Base-by-base conservation (phyloP, 1,140 invertebrate genomes). In the Venustaconcha ellipsiformis region DNA sequence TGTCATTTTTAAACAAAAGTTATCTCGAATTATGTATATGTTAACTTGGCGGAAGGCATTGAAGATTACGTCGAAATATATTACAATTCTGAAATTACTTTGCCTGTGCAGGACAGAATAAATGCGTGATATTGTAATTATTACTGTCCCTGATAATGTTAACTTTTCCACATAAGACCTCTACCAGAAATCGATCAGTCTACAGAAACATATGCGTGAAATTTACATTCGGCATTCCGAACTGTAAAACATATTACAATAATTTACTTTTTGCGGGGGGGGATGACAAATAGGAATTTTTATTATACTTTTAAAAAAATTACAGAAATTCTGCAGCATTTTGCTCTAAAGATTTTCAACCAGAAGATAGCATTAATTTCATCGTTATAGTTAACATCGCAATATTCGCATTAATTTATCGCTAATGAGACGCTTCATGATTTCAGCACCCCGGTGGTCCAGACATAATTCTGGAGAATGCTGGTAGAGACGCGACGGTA, bases 381-480 rank as follows among this genome's bases (percentile, higher is more conserved):
- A n/a, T 62, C 13, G 6, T 2, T 48, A 56, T 55, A 18, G 67
- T 17, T 26, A 26, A 6, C 13, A 26, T 67, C 15, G 14, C 64
- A 12, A 30, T 66, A 23, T 66, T 23, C 30, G 64, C 14, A 6
- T 23, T 30, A 17, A 26, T 66, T 17, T 58, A 17, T 37, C 15
- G 59, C 67, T n/a, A 63, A 13, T 82, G 37, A 48, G 37, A 48
- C 8, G 37, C 37, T 6, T 48, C 37, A 8, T 48, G 37, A 6
- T 48, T 78, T 18, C 86, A 94, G 91, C 96, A 97, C 91, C 96
- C 96, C 0, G 96, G 96, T 48, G 96, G 96, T 3, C 91, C 92
- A 4, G 96, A 97, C 26, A 92, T 97, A 1, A 92, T 97, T 64
- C 83, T 96, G 76, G 96, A 97, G 83, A 93, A 96, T 86, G 95